These are phyloP conservation scores for Lasiurus borealis DNA, from an alignment of 2,113 vertebrate species.

Conservation along the genomic window DNA sequence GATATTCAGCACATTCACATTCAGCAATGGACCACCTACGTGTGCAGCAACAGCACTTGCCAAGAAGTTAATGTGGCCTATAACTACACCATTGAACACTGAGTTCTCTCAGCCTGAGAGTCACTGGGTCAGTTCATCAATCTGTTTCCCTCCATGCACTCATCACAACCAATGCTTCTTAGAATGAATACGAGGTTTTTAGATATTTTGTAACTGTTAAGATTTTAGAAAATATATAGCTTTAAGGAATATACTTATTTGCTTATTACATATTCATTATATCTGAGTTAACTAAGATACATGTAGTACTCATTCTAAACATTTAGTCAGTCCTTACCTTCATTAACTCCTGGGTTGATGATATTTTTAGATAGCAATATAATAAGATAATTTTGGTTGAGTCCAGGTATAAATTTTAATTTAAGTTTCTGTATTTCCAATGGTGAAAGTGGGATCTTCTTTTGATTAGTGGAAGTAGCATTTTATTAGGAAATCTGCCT, in stretches of 20 bases:
- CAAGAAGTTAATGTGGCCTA: slow-evolving; percentile 62
- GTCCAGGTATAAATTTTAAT: not conserved
- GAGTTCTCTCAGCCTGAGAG: not conserved
- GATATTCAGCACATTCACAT: slow-evolving; percentile 23
- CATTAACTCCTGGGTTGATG: not conserved
- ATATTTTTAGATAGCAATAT: not conserved
- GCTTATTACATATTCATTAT: not conserved
- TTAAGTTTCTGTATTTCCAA: not conserved
- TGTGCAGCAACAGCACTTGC: not conserved
- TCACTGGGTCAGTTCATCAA: slow-evolving; percentile 11
- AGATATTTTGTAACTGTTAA: not conserved
- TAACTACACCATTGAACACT: slow-evolving; percentile 25
- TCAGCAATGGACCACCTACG: slow-evolving; percentile 41
- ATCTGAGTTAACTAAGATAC: slow-evolving; percentile 31
- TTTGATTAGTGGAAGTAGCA: not conserved
- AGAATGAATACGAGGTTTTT: slow-evolving; percentile 27
- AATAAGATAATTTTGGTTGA: not conserved
- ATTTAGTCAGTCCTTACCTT: not conserved
- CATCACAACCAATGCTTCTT: not conserved
- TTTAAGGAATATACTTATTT: slow-evolving; percentile 26
- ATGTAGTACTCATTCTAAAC: not conserved
- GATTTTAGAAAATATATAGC: not conserved
- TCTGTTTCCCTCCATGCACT: not conserved
- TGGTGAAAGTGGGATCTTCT: not conserved
- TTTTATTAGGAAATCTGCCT: not conserved